phyloP scores from a whole-genome alignment of 2,888 invertebrate genomes.

The Hymenopus coronatus region DNA sequence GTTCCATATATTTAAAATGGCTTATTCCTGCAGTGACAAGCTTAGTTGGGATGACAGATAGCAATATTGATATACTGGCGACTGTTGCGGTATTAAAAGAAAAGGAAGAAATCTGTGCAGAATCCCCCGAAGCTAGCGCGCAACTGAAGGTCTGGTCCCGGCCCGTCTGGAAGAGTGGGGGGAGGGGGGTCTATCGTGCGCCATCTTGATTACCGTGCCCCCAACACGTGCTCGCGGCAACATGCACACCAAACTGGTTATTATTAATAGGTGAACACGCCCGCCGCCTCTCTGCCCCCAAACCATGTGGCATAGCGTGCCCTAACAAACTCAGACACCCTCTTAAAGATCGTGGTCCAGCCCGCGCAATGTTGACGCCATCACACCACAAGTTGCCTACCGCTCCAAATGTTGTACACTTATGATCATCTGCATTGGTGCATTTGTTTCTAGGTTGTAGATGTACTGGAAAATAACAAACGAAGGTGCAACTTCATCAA shows the following conservation, averaged over 20 bases:
- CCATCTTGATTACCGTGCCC: background rate
- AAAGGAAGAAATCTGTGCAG: background rate
- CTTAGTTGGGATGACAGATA: too few relatives aligned
- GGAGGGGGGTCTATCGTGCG: background rate
- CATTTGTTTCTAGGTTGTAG: too few relatives aligned
- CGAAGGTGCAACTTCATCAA: too few relatives aligned
- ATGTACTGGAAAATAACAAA: too few relatives aligned
- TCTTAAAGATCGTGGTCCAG: background rate
- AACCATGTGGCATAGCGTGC: background rate
- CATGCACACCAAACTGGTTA: conserved; percentile 11
- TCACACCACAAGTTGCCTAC: too few relatives aligned
- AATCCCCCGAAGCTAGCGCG: background rate
- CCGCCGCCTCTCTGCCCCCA: background rate
- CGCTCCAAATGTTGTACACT: too few relatives aligned
- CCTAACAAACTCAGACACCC: background rate
- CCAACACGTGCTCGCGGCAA: background rate
- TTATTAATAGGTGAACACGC: conserved; percentile 7
- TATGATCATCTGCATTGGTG: too few relatives aligned
- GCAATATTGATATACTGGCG: background rate
- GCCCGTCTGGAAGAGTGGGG: background rate
- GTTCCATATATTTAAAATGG: too few relatives aligned
- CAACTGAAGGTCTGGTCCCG: background rate
- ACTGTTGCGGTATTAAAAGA: background rate
- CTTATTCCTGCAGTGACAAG: too few relatives aligned
- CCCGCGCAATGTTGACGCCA: too few relatives aligned